Conservation (phyloP, 2,797 vertebrate genomes). For the Chelon auratus region DNA sequence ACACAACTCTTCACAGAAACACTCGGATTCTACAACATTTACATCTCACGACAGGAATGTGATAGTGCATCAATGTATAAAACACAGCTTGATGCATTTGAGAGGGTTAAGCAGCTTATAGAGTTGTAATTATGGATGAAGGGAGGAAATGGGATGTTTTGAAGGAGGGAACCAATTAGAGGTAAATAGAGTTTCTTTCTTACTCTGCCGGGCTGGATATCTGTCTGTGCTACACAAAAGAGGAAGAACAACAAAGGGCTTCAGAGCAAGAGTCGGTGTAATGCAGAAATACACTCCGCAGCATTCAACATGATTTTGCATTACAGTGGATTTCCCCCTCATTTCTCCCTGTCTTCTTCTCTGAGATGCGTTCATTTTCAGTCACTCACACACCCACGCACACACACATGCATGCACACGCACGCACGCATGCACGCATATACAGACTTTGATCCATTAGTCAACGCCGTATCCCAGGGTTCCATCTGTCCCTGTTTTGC, state of each 20-base stretch:
- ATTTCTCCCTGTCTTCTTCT: slow-evolving; percentile 14
- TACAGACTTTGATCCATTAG: slow-evolving; percentile 63
- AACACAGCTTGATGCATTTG: slow-evolving; percentile 5
- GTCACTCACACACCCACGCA: slow-evolving; percentile 13
- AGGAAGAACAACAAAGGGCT: slow-evolving; percentile 25
- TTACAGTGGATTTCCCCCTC: slow-evolving; percentile 17
- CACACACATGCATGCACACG: not conserved
- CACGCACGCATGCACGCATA: not conserved
- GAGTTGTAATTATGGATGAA: slow-evolving; percentile 18
- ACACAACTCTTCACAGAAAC: not conserved
- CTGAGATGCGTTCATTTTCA: slow-evolving; percentile 29
- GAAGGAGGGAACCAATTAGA: slow-evolving; percentile 22
- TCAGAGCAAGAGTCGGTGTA: slow-evolving; percentile 9
- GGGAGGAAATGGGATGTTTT: slow-evolving; percentile 21
- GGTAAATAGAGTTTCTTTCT: slow-evolving; percentile 16
- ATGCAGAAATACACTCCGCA: slow-evolving; percentile 17
- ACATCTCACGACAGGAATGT: not conserved
- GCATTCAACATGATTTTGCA: slow-evolving; percentile 21
- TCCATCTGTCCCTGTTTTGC: slow-evolving; percentile 69
- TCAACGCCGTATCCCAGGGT: slow-evolving; percentile 66
- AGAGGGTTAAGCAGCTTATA: slow-evolving; percentile 4
- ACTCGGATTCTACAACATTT: slow-evolving; percentile 8
- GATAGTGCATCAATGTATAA: slow-evolving; percentile 17
- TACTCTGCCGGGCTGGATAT: slow-evolving; percentile 7
- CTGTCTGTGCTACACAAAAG: not conserved